These are phyloP conservation scores for Xestoiulus laeticollis DNA, from an alignment of 2,888 invertebrate genomes.

Conservation along the genomic window DNA sequence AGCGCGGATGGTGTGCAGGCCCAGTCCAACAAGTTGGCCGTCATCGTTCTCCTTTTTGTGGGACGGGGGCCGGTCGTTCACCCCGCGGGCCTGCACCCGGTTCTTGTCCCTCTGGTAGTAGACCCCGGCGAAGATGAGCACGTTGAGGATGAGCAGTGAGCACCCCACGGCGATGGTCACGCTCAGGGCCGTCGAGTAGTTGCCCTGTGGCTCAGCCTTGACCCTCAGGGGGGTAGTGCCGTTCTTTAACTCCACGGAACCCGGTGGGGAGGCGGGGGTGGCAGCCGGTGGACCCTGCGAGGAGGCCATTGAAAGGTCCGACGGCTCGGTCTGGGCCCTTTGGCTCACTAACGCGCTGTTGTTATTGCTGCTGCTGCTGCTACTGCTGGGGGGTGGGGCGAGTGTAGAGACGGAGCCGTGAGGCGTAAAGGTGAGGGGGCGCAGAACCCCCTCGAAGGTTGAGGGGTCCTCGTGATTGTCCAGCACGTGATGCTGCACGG, in stretches of 20 bases:
- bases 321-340: not conserved
- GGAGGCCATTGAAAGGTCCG: not conserved
- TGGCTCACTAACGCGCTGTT: conserved; percentile 6
- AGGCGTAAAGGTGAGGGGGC: conserved; percentile 65
- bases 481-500: conserved; percentile 83
- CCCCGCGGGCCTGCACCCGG: conserved; percentile 56
- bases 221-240: conserved; percentile 52
- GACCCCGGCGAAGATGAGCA: conserved; percentile 92
- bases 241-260: conserved; percentile 46
- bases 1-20: conserved; percentile 49
- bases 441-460: conserved; percentile 87
- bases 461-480: conserved; percentile 84
- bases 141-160: conserved; percentile 88
- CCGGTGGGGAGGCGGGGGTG: conserved; percentile 46
- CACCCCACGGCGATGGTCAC: conserved; percentile 95
- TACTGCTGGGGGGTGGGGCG: conserved; percentile 44
- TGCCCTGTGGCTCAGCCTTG: conserved; percentile 54
- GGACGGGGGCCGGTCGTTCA: conserved; percentile 50
- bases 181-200: conserved; percentile 86
- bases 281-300: conserved; percentile 13
- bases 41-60: conserved; percentile 55
- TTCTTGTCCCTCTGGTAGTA: conserved; percentile 77
- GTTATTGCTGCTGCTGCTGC: conserved; percentile 44
- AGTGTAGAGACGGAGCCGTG: not conserved
- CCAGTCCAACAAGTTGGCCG: conserved; percentile 42